Evolutionary conservation across 2,797 vertebrate species (phyloP).

Genomic region (Moxostoma hubbsi): DNA sequence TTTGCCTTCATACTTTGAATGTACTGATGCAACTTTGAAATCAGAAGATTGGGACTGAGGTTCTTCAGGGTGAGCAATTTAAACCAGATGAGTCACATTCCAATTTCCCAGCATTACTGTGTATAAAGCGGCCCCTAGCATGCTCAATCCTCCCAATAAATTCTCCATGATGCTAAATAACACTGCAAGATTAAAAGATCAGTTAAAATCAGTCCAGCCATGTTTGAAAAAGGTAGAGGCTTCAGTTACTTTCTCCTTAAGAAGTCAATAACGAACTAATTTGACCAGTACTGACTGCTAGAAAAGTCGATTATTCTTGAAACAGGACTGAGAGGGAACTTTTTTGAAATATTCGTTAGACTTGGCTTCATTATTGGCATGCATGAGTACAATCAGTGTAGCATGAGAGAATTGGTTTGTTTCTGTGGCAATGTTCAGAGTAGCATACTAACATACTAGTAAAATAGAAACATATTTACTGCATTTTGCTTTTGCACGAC

Average conservation of each 20-base stretch:
- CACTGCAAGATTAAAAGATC: slow-evolving; percentile 58
- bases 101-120: slow-evolving; percentile 48
- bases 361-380: slow-evolving; percentile 9
- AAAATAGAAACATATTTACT: too few relatives aligned
- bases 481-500: too few relatives aligned
- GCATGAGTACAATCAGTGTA: slow-evolving; percentile 1
- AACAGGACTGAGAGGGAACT: slow-evolving; percentile 26
- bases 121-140: slow-evolving; percentile 49
- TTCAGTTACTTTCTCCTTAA: slow-evolving; percentile 23
- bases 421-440: too few relatives aligned
- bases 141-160: slow-evolving; percentile 57
- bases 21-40: slow-evolving; percentile 56
- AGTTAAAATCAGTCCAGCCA: slow-evolving; percentile 45
- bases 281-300: slow-evolving; percentile 10
- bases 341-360: slow-evolving; percentile 15
- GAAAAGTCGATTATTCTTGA: slow-evolving; percentile 21
- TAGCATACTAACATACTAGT: too few relatives aligned
- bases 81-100: slow-evolving; percentile 58
- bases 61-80: slow-evolving; percentile 53
- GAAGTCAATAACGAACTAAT: slow-evolving; percentile 43
- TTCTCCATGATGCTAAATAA: slow-evolving; percentile 55
- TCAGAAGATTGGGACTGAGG: slow-evolving; percentile 45
- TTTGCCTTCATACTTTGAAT: slow-evolving; percentile 42
- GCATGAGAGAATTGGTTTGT: not conserved
- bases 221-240: slow-evolving; percentile 27